Conservation (phyloP, 1,140 invertebrate species). For the Atta colombica region DNA sequence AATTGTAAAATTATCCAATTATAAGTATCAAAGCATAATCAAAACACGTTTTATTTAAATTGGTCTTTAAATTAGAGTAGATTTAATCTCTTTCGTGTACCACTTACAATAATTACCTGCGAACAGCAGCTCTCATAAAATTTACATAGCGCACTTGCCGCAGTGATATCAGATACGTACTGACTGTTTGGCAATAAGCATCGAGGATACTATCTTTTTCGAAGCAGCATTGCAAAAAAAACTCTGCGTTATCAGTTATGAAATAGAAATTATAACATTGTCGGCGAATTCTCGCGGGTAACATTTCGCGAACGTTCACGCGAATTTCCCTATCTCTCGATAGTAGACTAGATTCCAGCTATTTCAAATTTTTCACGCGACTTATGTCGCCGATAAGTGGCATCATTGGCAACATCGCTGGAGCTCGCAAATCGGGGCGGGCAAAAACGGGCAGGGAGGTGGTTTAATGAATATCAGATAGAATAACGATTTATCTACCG, state of each 20-base stretch:
- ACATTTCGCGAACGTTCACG: constrained; percentile 40
- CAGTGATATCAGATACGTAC: constrained; percentile 46
- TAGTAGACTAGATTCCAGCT: constrained; percentile 10
- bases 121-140: constrained; percentile 74
- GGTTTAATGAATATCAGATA: constrained; percentile 31
- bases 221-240: constrained; percentile 20
- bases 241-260: not conserved
- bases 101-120: constrained; percentile 75
- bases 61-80: constrained; percentile 51
- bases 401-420: not conserved
- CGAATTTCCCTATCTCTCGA: not conserved
- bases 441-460: not conserved
- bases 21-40: constrained; percentile 4
- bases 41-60: constrained; percentile 27
- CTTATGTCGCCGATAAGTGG: not conserved
- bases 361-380: constrained; percentile 16
- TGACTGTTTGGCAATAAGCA: not conserved
- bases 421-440: too few relatives aligned
- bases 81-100: constrained; percentile 76
- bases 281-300: not conserved
- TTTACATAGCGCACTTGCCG: constrained; percentile 76
- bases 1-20: constrained; percentile 35
- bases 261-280: constrained; percentile 53
- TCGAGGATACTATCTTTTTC: not conserved
- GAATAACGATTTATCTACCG: constrained; percentile 18